A percentile compares a stretch with the other conserved stretches of the same genome.
Evolutionary conservation across 2,888 invertebrate genomes (phyloP).

Genomic region (Conomelus anceps): DNA sequence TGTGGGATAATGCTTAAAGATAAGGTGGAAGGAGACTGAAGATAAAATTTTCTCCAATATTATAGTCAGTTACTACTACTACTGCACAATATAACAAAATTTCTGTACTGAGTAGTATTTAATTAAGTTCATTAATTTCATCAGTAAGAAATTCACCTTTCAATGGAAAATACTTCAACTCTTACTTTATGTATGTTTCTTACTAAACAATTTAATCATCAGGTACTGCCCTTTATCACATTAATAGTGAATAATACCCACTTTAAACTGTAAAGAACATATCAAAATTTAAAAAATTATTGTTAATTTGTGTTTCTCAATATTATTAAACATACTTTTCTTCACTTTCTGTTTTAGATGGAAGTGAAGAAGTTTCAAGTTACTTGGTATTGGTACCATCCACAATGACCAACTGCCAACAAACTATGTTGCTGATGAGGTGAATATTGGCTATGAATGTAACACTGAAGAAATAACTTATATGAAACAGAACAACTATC

Average conservation of each 20-base stretch:
- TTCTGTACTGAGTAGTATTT: background rate
- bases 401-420: background rate
- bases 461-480: no score
- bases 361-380: background rate
- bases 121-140: background rate
- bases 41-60: no score
- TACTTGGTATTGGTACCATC: background rate
- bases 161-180: background rate
- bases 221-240: background rate
- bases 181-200: background rate
- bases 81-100: background rate
- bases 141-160: background rate
- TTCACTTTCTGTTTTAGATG: background rate
- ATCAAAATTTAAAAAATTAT: background rate
- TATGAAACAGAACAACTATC: background rate
- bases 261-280: background rate
- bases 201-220: background rate
- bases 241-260: background rate
- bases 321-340: background rate
- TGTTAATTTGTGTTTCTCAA: background rate
- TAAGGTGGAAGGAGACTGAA: no score
- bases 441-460: background rate
- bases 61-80: background rate
- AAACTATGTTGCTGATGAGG: background rate
- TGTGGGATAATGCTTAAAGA: no score